phyloP scores from a whole-genome alignment of 1,140 invertebrate species.

The Rhyzopertha dominica region DNA sequence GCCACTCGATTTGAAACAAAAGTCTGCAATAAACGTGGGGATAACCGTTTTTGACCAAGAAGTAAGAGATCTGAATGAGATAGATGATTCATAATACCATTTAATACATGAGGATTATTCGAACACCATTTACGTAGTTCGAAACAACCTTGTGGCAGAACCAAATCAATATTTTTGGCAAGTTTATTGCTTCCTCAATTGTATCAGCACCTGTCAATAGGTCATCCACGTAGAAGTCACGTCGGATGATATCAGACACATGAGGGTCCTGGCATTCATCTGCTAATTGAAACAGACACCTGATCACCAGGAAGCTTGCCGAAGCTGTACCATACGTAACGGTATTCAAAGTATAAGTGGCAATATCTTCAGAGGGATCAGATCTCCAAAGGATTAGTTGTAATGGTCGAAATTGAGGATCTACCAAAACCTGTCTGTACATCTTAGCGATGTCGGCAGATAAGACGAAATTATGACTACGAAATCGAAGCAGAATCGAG shows the following conservation, averaged over 20 bases:
- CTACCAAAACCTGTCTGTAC: conserved; percentile 45
- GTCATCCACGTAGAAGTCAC: conserved; percentile 49
- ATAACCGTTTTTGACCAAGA: no score
- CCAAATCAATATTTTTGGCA: conserved; percentile 22
- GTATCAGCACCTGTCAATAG: conserved; percentile 38
- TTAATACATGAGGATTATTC: conserved; percentile 17
- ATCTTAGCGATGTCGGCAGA: conserved; percentile 46
- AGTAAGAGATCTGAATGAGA: neutral
- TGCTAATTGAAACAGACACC: conserved; percentile 34
- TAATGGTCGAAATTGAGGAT: conserved; percentile 29
- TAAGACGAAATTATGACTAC: conserved; percentile 17
- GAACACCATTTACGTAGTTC: conserved; percentile 25
- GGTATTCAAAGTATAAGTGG: conserved; percentile 32
- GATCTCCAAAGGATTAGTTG: conserved; percentile 44
- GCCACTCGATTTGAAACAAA: conserved; percentile 36
- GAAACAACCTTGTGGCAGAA: conserved; percentile 23
- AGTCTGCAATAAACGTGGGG: no score
- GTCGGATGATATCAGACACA: conserved; percentile 27
- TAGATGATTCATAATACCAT: neutral
- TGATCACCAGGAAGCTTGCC: conserved; percentile 38
- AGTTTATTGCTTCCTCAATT: conserved; percentile 25
- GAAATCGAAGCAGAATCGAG: conserved; percentile 27
- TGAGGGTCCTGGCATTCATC: conserved; percentile 30
- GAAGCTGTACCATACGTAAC: conserved; percentile 40
- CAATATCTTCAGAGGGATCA: conserved; percentile 19